Conservation (phyloP, 2,797 vertebrate genomes). For the Ctenopoma kingsleyae region DNA sequence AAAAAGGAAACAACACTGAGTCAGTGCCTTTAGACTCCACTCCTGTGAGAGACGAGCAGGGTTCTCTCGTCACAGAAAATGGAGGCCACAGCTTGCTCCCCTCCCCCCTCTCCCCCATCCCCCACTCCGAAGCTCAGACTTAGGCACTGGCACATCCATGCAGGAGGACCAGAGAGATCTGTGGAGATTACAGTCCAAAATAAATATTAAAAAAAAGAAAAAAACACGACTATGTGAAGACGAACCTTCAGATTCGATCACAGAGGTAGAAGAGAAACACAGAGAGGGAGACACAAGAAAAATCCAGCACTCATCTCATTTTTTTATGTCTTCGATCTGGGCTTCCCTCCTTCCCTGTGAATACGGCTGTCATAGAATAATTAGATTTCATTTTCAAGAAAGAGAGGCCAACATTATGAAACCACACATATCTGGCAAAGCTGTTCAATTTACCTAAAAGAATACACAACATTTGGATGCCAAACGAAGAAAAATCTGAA, state of each 20-base stretch:
- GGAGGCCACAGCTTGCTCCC: conserved; percentile 86
- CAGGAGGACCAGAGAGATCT: conserved; percentile 82
- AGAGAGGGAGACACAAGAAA: conserved; percentile 46
- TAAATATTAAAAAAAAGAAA: conserved; percentile 4
- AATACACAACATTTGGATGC: conserved; percentile 12
- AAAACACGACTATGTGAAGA: conserved; percentile 41
- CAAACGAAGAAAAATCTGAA: conserved; percentile 18
- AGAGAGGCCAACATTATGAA: conserved; percentile 26
- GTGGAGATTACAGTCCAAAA: conserved; percentile 79
- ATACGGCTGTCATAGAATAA: conserved; percentile 61
- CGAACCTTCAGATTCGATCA: conserved; percentile 33
- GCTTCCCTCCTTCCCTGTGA: conserved; percentile 54
- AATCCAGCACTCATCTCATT: conserved; percentile 45
- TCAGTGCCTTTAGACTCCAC: conserved; percentile 81
- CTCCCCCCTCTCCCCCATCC: conserved; percentile 84
- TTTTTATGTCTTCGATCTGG: conserved; percentile 38
- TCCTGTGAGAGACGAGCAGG: conserved; percentile 84
- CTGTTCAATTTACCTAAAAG: conserved; percentile 8
- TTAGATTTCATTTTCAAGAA: conserved; percentile 57
- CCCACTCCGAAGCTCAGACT: conserved; percentile 82
- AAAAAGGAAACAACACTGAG: conserved; percentile 79
- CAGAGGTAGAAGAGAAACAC: conserved; percentile 42
- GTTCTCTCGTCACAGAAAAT: conserved; percentile 87
- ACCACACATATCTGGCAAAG: conserved; percentile 20
- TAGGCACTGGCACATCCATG: conserved; percentile 83